These are phyloP conservation scores for Cardiocondyla obscurior DNA, from an alignment of 1,140 invertebrate species.

Conservation along the genomic window DNA sequence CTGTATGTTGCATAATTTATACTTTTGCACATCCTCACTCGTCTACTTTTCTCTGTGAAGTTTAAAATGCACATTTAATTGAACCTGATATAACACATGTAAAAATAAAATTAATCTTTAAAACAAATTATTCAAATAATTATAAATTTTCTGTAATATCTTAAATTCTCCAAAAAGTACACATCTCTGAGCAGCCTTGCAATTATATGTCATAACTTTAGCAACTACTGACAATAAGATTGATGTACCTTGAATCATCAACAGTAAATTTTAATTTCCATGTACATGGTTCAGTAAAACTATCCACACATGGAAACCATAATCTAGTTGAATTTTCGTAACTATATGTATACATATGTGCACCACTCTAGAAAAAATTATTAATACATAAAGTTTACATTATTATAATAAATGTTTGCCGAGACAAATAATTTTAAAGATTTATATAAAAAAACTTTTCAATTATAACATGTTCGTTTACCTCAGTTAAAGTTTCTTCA, in stretches of 20 bases:
- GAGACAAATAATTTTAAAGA: no score
- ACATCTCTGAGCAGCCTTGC: not conserved
- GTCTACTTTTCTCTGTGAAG: conserved; percentile 79
- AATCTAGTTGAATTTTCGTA: conserved; percentile 95
- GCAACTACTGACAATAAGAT: conserved; percentile 1
- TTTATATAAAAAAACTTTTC: not conserved
- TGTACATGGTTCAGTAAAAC: conserved; percentile 97
- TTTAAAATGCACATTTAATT: conserved; percentile 77
- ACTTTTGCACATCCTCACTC: conserved; percentile 76
- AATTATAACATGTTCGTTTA: conserved; percentile 72
- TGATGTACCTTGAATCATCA: conserved; percentile 87
- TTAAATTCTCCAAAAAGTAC: not conserved
- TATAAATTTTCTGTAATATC: not conserved
- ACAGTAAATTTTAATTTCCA: conserved; percentile 99
- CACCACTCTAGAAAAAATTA: conserved; percentile 87
- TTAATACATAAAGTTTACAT: not conserved
- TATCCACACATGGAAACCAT: conserved; percentile 99
- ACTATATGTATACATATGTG: conserved; percentile 98
- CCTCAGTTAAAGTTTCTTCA: conserved; percentile 89
- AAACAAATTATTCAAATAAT: not conserved
- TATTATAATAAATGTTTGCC: no score
- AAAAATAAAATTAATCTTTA: conserved; percentile 1
- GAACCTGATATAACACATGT: conserved; percentile 64
- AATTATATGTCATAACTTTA: not conserved
- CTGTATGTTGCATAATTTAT: conserved; percentile 80